These are phyloP conservation scores for Acropora yongei DNA, from an alignment of 64 coral and sea anemone species.

Conservation along the genomic window DNA sequence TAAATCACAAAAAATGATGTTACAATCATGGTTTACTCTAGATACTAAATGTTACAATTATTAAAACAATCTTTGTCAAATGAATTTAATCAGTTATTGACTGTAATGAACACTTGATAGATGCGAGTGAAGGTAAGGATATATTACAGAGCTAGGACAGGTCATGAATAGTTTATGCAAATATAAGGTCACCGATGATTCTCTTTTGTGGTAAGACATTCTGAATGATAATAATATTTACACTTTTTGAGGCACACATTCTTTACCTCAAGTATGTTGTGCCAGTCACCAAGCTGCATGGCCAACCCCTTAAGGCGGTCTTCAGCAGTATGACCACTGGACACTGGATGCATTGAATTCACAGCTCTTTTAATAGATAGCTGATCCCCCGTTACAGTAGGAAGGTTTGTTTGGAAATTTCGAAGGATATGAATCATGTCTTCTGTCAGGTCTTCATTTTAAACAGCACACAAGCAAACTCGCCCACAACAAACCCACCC, in stretches of 20 bases:
- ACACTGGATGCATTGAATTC: slow-evolving; percentile 38
- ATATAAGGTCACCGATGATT: not conserved
- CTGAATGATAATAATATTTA: slow-evolving; percentile 46
- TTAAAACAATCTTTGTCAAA: slow-evolving; percentile 6
- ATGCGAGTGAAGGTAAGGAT: not conserved
- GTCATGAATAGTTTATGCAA: not conserved
- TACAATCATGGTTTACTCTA: not conserved
- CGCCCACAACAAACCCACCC: not conserved
- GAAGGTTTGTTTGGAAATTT: slow-evolving; percentile 53
- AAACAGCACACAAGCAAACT: slow-evolving; percentile 2
- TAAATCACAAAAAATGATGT: not conserved
- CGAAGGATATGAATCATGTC: slow-evolving; percentile 45
- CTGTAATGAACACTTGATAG: not conserved
- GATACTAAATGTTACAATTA: not conserved
- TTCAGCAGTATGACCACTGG: slow-evolving; percentile 44
- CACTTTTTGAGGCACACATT: slow-evolving; percentile 24
- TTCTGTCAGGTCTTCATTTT: slow-evolving; percentile 44
- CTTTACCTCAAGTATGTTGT: slow-evolving; percentile 15
- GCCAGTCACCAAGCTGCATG: not conserved
- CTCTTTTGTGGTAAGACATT: slow-evolving; percentile 8
- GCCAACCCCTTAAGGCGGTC: slow-evolving; percentile 31
- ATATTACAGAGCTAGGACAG: not conserved
- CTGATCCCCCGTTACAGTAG: slow-evolving; percentile 43
- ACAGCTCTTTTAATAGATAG: slow-evolving; percentile 41
- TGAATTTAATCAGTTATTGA: slow-evolving; percentile 12